Evolutionary conservation across 1,140 invertebrate genomes (phyloP).

Genomic region (Drosophila pruinosa): DNA sequence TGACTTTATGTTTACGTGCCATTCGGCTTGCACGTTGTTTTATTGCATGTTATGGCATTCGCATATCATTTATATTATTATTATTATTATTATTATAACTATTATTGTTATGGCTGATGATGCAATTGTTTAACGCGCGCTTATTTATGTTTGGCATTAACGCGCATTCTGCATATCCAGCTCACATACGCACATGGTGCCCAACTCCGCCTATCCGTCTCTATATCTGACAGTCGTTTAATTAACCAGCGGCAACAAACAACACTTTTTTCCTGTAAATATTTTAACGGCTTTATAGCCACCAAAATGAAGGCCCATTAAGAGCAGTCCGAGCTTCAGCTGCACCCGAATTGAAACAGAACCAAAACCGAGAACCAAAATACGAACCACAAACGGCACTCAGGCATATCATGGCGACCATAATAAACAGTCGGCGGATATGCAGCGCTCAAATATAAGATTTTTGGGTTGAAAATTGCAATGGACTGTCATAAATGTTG

Average conservation of each 20-base stretch:
- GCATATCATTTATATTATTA: slow-evolving; percentile 67
- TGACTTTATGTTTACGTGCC: slow-evolving; percentile 36
- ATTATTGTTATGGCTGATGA: slow-evolving; percentile 39
- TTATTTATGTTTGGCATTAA: slow-evolving; percentile 67
- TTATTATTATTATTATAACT: slow-evolving; percentile 36
- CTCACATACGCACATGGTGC: too few species aligned
- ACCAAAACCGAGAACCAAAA: slow-evolving; percentile 1
- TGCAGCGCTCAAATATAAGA: neutral
- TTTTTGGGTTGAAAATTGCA: slow-evolving; percentile 25
- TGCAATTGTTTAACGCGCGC: slow-evolving; percentile 48
- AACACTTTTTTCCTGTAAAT: slow-evolving; percentile 14
- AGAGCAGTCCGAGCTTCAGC: neutral
- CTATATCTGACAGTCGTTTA: slow-evolving; percentile 19
- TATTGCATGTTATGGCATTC: slow-evolving; percentile 66
- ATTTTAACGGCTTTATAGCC: slow-evolving; percentile 41
- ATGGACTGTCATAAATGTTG: slow-evolving; percentile 40
- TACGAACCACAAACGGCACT: slow-evolving; percentile 25
- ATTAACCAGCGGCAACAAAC: slow-evolving; percentile 38
- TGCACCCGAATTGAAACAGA: neutral
- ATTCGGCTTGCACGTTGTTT: slow-evolving; percentile 54
- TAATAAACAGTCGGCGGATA: slow-evolving; percentile 18
- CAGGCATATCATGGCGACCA: slow-evolving; percentile 30
- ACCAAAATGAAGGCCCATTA: slow-evolving; percentile 36
- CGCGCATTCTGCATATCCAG: slow-evolving; percentile 30
- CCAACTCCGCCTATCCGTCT: too few species aligned